Evolutionary conservation across 35 echinoderm and acorn worm genomes (phyloP).

Genomic region (Stichopus chloronotus): DNA sequence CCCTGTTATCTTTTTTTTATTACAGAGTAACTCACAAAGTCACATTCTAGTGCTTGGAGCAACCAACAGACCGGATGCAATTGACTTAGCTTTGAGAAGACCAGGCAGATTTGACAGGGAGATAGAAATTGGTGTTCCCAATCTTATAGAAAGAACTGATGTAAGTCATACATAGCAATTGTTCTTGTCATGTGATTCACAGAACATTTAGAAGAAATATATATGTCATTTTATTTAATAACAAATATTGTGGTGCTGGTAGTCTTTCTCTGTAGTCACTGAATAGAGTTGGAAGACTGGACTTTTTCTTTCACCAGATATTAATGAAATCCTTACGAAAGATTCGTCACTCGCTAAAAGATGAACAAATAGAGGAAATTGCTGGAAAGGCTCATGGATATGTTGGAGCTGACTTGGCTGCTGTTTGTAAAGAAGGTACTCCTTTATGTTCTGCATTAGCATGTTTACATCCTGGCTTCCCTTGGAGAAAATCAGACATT

Average conservation of each 20-base stretch:
- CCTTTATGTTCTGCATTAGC: background rate
- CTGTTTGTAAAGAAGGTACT: constrained; percentile 98
- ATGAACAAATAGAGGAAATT: constrained; percentile 60
- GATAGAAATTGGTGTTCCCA: constrained; percentile 96
- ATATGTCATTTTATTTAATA: too few relatives aligned
- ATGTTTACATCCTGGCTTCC: background rate
- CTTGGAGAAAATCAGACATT: too few relatives aligned
- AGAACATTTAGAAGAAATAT: background rate
- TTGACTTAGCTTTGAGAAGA: constrained; percentile 86
- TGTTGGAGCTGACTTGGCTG: constrained; percentile 90
- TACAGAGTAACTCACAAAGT: constrained; percentile 23
- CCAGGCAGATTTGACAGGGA: constrained; percentile 96
- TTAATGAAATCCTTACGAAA: constrained; percentile 74
- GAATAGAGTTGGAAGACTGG: background rate
- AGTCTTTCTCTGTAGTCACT: background rate
- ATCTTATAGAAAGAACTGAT: constrained; percentile 84
- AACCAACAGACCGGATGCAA: constrained; percentile 89
- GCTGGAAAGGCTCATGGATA: constrained; percentile 92
- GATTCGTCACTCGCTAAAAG: constrained; percentile 63
- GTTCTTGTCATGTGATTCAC: background rate
- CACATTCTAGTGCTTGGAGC: constrained; percentile 90
- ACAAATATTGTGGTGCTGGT: too few relatives aligned
- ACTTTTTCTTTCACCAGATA: constrained; percentile 69
- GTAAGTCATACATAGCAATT: constrained; percentile 51
- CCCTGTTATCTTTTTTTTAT: constrained; percentile 38